A percentile compares a stretch with the other conserved stretches of the same genome.
phyloP scores from a whole-genome alignment of 1,140 invertebrate species.

The Heliconius congener region DNA sequence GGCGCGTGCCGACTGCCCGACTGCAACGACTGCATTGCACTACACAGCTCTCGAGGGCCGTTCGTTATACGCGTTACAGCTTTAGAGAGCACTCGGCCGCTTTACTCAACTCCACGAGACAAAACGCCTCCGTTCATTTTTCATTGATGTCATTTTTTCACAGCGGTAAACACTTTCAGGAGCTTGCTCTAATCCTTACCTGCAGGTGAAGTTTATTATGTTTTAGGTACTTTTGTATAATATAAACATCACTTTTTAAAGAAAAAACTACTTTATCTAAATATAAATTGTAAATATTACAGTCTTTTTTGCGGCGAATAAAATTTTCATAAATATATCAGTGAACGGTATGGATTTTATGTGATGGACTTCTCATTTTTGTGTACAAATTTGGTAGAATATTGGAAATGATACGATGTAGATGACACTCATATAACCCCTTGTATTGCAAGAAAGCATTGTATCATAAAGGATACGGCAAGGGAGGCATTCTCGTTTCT shows the following conservation, averaged over 20 bases:
- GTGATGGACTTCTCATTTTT: slow-evolving; percentile 11
- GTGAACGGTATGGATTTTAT: neutral
- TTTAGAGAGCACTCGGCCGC: slow-evolving; percentile 65
- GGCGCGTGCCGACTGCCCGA: slow-evolving; percentile 56
- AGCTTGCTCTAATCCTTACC: slow-evolving; percentile 15
- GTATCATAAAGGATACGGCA: slow-evolving; percentile 63
- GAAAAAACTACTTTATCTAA: neutral
- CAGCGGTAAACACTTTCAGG: slow-evolving; percentile 30
- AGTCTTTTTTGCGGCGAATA: neutral
- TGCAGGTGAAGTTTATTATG: slow-evolving; percentile 6
- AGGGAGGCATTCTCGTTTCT: slow-evolving; percentile 59
- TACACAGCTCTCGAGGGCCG: slow-evolving; percentile 57
- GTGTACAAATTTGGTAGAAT: slow-evolving; percentile 32
- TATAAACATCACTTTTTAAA: neutral
- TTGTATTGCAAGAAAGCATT: slow-evolving; percentile 62
- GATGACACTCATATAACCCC: slow-evolving; percentile 50
- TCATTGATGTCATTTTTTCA: slow-evolving; percentile 54
- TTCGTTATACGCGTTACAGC: slow-evolving; percentile 72
- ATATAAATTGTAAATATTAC: neutral
- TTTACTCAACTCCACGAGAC: slow-evolving; percentile 67
- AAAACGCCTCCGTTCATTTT: slow-evolving; percentile 65
- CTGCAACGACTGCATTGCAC: slow-evolving; percentile 47
- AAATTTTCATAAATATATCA: neutral
- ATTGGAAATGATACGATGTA: slow-evolving; percentile 46
- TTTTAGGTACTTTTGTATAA: neutral